Conservation (phyloP, 2,888 invertebrate species). For the Agriopis aurantiaria region DNA sequence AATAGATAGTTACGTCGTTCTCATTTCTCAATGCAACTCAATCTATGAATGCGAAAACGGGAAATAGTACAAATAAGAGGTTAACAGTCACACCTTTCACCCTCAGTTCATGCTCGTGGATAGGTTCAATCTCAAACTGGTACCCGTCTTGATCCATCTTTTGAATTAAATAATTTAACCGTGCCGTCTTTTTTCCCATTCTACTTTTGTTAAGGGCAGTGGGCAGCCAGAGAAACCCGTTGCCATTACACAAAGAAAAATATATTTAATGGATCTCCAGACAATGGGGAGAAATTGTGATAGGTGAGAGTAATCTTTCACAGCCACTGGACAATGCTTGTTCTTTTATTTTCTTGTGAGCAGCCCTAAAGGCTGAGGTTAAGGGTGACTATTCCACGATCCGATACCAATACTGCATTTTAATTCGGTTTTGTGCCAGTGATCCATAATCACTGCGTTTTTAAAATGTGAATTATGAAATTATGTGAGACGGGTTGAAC, state of each 20-base stretch:
- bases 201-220: conserved; percentile 65
- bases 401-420: conserved; percentile 59
- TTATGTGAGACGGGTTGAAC: conserved; percentile 40
- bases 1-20: conserved; percentile 27
- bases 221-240: conserved; percentile 78
- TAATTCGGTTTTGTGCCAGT: conserved; percentile 65
- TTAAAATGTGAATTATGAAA: conserved; percentile 46
- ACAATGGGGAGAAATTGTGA: conserved; percentile 84
- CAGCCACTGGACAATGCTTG: conserved; percentile 70
- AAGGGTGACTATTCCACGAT: conserved; percentile 69
- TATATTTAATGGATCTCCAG: conserved; percentile 77
- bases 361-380: conserved; percentile 72
- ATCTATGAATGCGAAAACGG: conserved; percentile 41
- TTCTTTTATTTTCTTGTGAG: conserved; percentile 69
- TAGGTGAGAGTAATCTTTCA: conserved; percentile 84
- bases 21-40: conserved; percentile 28
- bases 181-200: conserved; percentile 76
- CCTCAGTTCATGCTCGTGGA: conserved; percentile 37
- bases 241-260: conserved; percentile 71
- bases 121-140: conserved; percentile 44
- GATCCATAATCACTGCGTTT: conserved; percentile 48
- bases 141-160: conserved; percentile 69
- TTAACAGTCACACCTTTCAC: conserved; percentile 43
- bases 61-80: conserved; percentile 45
- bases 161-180: conserved; percentile 74